These are phyloP conservation scores for Ashinkailepas kermadecensis DNA, from an alignment of 2,888 invertebrate genomes.

Conservation along the genomic window DNA sequence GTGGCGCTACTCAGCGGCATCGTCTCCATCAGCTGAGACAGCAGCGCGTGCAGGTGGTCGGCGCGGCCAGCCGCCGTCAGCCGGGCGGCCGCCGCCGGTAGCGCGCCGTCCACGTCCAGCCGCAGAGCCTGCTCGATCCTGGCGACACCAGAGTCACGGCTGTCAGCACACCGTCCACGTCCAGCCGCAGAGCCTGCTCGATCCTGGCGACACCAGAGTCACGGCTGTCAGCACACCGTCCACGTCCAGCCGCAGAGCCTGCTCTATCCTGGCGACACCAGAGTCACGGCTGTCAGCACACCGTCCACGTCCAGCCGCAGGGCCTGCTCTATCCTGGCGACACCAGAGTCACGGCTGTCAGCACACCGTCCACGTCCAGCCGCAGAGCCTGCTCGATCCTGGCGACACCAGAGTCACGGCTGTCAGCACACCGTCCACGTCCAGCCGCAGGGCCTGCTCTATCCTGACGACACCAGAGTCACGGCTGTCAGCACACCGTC, in stretches of 20 bases:
- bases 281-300: not conserved
- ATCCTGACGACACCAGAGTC: no score
- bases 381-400: no score
- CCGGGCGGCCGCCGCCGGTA: not conserved
- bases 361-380: no score
- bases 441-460: no score
- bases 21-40: not conserved
- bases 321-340: not conserved
- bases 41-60: not conserved
- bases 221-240: not conserved
- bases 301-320: not conserved
- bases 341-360: no score
- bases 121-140: not conserved
- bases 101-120: not conserved
- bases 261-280: not conserved
- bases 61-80: not conserved
- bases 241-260: not conserved
- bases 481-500: no score
- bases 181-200: not conserved
- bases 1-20: not conserved
- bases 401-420: no score
- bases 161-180: not conserved
- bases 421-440: no score
- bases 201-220: not conserved
- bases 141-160: no score